These are phyloP conservation scores for Cordilura impudica DNA, from an alignment of 2,888 invertebrate species.

Conservation along the genomic window DNA sequence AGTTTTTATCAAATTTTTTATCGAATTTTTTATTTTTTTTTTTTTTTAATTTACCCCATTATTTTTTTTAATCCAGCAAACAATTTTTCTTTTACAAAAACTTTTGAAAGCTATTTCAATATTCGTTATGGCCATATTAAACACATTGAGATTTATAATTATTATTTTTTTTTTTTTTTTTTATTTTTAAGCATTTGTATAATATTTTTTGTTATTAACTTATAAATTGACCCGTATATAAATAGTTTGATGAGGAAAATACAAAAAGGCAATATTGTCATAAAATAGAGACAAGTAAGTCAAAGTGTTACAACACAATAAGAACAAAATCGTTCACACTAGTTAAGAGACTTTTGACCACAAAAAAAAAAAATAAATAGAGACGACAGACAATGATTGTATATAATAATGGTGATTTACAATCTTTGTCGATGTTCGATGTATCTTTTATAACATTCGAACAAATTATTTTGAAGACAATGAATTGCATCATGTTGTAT, in stretches of 20 bases:
- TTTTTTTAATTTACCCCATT: too few species aligned
- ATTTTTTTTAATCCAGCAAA: too few species aligned
- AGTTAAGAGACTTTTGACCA: slow-evolving; percentile 46
- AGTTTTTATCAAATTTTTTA: too few species aligned
- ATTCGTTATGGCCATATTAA: too few species aligned
- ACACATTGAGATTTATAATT: too few species aligned
- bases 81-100: too few species aligned
- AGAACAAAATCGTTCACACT: slow-evolving; percentile 51
- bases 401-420: slow-evolving; percentile 45
- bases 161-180: not conserved
- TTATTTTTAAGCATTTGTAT: not conserved
- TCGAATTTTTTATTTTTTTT: too few species aligned
- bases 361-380: slow-evolving; percentile 13
- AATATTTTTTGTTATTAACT: slow-evolving; percentile 53
- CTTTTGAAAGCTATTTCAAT: too few species aligned
- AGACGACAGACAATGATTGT: slow-evolving; percentile 38
- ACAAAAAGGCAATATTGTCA: slow-evolving; percentile 50
- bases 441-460: slow-evolving; percentile 16
- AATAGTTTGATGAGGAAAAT: slow-evolving; percentile 27
- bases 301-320: slow-evolving; percentile 14
- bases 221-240: slow-evolving; percentile 50
- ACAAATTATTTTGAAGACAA: slow-evolving; percentile 57
- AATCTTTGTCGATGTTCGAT: slow-evolving; percentile 23
- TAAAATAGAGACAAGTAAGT: slow-evolving; percentile 35
- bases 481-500: slow-evolving; percentile 43